Conservation (phyloP, 2,797 vertebrate genomes). For the Masticophis lateralis region DNA sequence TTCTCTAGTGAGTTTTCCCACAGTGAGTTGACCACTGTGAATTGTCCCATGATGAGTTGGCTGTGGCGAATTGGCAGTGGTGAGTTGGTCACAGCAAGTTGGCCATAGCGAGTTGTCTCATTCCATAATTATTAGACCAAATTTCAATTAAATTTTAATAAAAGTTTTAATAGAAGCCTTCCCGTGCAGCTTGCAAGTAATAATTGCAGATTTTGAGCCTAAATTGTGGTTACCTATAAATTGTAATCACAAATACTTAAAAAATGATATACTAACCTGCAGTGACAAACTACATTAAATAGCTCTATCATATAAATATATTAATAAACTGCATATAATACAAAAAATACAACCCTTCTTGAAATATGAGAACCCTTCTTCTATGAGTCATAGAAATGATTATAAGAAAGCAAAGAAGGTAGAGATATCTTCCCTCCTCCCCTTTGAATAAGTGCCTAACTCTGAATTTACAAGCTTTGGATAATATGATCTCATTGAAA, state of each 20-base stretch:
- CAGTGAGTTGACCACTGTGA: no score
- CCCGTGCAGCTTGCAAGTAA: background rate
- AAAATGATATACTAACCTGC: background rate
- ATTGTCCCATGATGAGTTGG: no score
- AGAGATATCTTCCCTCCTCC: background rate
- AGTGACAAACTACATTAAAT: background rate
- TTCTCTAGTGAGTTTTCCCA: no score
- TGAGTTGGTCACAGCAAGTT: no score
- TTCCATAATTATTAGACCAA: background rate
- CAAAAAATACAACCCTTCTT: background rate
- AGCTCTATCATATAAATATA: background rate
- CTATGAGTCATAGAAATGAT: background rate
- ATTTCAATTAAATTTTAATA: background rate
- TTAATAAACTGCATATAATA: background rate
- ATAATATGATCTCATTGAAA: background rate
- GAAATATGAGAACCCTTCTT: background rate
- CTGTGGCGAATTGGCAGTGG: no score
- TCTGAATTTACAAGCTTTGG: background rate
- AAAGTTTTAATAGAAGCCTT: background rate
- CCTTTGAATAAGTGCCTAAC: background rate
- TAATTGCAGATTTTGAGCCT: background rate
- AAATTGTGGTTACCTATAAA: background rate
- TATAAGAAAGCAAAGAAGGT: background rate
- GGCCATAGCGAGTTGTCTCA: no score
- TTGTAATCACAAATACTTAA: background rate